Base-by-base conservation (phyloP, 1,140 invertebrate species). In the Aphaenogaster ashmeadi region DNA sequence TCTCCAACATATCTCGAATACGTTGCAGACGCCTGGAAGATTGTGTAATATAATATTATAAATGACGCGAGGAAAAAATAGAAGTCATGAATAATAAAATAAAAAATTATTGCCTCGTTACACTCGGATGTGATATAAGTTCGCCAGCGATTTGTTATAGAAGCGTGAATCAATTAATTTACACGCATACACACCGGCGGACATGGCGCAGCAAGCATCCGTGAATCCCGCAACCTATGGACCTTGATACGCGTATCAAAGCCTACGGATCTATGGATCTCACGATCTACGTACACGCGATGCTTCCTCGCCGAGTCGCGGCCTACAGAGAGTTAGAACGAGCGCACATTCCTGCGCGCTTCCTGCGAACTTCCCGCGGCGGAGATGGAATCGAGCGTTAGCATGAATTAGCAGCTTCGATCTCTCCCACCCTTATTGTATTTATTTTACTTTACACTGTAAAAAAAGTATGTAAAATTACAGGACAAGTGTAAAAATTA, bases 281-380 rank as follows among this genome's bases (percentile, higher is more conserved):
- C 60, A 64, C 58, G 58, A 77, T 60, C 74, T 60, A 33, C 38
- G 74, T 77, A 77, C 74, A 60, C 54, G 74, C 54, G 54, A 77
- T n/a, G 74, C 33, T 77, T 60, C 72, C 74, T 64, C 9, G 18
- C 56, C 3, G 41, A 78, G 27, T n/a, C 27, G 71, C 74, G 27
- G 58, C 8, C 21, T 33, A 27, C 54, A 18, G 38, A 44, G 72
- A 77, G n/a, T 44, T 60, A 27, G 15, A 77, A 60, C 54, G 7
- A 77, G 54, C n/a, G 15, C 27, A 36, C 44, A 80, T 80, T 66
- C 77, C 60, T 8, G 47, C 38, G 33, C 41, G 62, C 74, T 60
- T 60, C 54, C 60, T 58, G 78, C 38, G 62, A 67, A 27, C 33
- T 80, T 80, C 38, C 62, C n/a, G 78, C 62, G 54, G 38, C 38